Evolutionary conservation across 2,888 invertebrate species (phyloP).

Genomic region (Clitarchus hookeri): DNA sequence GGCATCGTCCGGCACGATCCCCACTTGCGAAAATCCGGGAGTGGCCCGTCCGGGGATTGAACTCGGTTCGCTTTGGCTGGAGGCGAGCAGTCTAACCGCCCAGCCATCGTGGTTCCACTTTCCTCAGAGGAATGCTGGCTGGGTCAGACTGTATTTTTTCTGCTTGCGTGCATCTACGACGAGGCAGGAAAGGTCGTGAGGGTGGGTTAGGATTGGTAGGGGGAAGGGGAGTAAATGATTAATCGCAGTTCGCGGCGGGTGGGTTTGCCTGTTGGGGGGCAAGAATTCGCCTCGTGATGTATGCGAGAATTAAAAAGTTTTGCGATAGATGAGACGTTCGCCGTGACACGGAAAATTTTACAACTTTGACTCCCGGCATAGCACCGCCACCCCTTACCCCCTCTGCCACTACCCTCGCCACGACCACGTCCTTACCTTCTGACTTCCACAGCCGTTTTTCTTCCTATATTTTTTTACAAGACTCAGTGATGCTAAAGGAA

Average conservation of each 20-base stretch:
- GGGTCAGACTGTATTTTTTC: background rate
- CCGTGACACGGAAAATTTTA: slow-evolving; percentile 24
- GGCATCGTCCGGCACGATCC: too few relatives aligned
- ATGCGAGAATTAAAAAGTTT: slow-evolving; percentile 36
- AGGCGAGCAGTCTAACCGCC: too few relatives aligned
- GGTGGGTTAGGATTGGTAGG: too few relatives aligned
- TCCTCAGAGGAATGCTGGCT: too few relatives aligned
- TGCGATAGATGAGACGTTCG: slow-evolving; percentile 35
- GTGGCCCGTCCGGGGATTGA: too few relatives aligned
- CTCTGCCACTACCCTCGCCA: background rate
- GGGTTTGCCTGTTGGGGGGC: background rate
- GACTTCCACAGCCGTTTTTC: slow-evolving; percentile 11
- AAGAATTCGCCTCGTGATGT: slow-evolving; percentile 16
- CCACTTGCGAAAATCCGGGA: too few relatives aligned
- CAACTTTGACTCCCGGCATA: background rate
- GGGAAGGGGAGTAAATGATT: background rate
- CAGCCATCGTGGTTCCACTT: background rate
- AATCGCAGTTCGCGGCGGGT: background rate
- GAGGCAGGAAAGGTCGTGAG: too few relatives aligned
- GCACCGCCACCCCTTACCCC: background rate
- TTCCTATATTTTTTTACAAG: background rate
- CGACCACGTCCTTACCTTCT: background rate
- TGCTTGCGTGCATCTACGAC: background rate
- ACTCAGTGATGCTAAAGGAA: slow-evolving; percentile 12
- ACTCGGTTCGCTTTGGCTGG: too few relatives aligned